A percentile compares a stretch with the other conserved stretches of the same genome.
Evolutionary conservation across 2,113 vertebrate species (phyloP).

Genomic region (Pycnonotus jocosus): DNA sequence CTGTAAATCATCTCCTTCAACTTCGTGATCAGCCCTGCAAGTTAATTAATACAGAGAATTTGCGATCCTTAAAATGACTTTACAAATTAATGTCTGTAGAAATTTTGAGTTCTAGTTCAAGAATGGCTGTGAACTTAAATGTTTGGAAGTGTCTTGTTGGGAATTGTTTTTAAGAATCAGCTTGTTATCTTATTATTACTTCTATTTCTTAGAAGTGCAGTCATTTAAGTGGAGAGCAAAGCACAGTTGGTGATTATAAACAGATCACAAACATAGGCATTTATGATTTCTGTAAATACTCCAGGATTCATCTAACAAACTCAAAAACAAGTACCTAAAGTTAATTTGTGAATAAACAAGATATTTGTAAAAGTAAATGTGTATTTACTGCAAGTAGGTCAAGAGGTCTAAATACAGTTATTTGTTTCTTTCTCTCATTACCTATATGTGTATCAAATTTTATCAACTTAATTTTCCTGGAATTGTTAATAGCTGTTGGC

Average conservation of each 20-base stretch:
- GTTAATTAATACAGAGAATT: background rate
- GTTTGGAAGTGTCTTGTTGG: background rate
- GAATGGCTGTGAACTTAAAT: background rate
- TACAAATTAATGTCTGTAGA: background rate
- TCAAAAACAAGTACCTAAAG: background rate
- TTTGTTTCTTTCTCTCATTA: background rate
- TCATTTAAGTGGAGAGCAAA: background rate
- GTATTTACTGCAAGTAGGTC: background rate
- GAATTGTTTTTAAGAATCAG: background rate
- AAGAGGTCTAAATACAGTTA: background rate
- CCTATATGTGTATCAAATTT: background rate
- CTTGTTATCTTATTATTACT: background rate
- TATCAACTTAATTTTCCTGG: background rate
- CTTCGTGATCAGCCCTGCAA: background rate
- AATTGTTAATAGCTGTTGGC: background rate
- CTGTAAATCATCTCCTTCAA: background rate
- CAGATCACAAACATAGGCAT: background rate
- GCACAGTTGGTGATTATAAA: background rate
- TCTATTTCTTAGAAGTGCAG: background rate
- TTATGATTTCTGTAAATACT: background rate
- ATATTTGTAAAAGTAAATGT: background rate
- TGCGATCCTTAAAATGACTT: background rate
- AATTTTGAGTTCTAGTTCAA: background rate
- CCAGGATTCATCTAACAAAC: background rate
- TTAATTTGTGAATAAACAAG: background rate